Evolutionary conservation across 1,140 invertebrate species (phyloP).

Genomic region (Subanguina moxae): DNA sequence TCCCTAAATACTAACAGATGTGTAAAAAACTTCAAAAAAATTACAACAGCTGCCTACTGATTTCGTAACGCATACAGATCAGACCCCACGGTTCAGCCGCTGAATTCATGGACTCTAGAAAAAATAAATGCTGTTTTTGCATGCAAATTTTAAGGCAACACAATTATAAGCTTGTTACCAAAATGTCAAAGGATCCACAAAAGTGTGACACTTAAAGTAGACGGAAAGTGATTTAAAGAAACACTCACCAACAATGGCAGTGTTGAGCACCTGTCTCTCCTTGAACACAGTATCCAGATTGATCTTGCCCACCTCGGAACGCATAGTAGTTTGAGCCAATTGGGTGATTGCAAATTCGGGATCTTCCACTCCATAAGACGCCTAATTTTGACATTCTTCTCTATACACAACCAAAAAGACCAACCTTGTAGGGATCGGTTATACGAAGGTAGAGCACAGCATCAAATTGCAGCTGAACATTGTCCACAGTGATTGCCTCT

Average conservation of each 20-base stretch:
- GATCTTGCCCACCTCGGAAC: constrained; percentile 95
- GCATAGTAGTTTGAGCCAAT: constrained; percentile 97
- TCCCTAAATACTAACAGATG: constrained; percentile 56
- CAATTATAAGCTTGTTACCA: not conserved
- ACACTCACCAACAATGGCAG: constrained; percentile 73
- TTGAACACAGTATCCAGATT: constrained; percentile 91
- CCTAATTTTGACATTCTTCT: constrained; percentile 60
- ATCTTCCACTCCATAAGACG: constrained; percentile 97
- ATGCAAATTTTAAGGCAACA: no score
- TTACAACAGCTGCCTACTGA: constrained; percentile 62
- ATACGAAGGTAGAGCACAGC: constrained; percentile 92
- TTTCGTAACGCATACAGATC: constrained; percentile 90
- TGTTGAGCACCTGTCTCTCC: constrained; percentile 88
- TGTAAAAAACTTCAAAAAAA: not conserved
- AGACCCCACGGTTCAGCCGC: constrained; percentile 95
- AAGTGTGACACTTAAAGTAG: not conserved
- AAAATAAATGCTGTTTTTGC: no score
- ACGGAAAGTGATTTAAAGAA: not conserved
- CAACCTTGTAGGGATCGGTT: constrained; percentile 79
- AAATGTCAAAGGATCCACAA: not conserved
- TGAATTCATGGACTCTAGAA: constrained; percentile 82
- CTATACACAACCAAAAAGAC: not conserved
- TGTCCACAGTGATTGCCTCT: constrained; percentile 83
- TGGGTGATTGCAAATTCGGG: constrained; percentile 98
- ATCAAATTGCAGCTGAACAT: constrained; percentile 88